phyloP scores from a whole-genome alignment of 2,797 vertebrate species.

The Hemibagrus guttatus region DNA sequence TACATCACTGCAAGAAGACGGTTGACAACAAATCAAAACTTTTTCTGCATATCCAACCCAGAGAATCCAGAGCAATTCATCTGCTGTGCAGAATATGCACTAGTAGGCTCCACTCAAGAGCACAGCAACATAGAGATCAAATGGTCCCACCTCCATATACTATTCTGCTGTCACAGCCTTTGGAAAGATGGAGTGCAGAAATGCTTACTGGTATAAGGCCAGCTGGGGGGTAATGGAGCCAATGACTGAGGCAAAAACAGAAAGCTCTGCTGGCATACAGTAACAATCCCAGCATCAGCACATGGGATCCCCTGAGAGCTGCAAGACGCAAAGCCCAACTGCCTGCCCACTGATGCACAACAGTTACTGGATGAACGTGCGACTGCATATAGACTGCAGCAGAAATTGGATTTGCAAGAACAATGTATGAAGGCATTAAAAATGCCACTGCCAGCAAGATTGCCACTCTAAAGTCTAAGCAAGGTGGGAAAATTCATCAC shows the following conservation, averaged over 20 bases:
- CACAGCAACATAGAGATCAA: not conserved
- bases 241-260: no score
- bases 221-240: no score
- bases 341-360: not conserved
- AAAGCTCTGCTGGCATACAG: no score
- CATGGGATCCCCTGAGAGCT: not conserved
- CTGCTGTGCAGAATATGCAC: no score
- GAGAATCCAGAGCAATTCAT: not conserved
- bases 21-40: not conserved
- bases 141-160: not conserved
- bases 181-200: not conserved
- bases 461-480: not conserved
- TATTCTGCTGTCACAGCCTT: not conserved
- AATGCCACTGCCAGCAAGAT: not conserved
- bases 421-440: not conserved
- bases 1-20: not conserved
- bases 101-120: no score
- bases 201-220: no score
- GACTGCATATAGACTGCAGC: not conserved
- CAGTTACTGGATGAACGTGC: conserved; percentile 1
- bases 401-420: not conserved
- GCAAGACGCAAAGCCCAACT: not conserved
- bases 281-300: not conserved
- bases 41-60: not conserved
- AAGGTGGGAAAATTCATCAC: not conserved